phyloP scores from a whole-genome alignment of 2,113 vertebrate genomes.

The Oceanodroma tethys region DNA sequence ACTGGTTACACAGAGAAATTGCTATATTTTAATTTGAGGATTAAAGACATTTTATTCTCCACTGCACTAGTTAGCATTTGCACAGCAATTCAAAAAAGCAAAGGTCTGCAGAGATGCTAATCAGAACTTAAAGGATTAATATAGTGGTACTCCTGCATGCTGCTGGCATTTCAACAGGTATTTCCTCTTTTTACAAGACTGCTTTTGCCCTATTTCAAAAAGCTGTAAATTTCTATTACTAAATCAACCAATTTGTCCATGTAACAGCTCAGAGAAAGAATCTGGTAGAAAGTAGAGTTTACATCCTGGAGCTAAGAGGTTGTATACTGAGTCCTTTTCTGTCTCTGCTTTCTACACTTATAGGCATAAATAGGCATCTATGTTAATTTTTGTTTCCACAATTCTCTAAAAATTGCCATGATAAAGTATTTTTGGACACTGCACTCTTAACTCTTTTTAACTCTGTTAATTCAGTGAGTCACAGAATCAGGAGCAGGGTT shows the following conservation, averaged over 20 bases:
- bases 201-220: neutral
- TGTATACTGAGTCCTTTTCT: neutral
- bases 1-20: neutral
- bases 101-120: neutral
- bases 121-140: neutral
- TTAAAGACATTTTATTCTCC: neutral
- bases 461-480: neutral
- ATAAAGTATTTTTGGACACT: constrained; percentile 23
- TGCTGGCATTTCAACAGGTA: neutral
- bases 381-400: neutral
- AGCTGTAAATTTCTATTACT: neutral
- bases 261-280: neutral
- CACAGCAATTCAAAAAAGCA: neutral
- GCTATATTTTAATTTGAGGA: neutral
- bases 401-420: neutral
- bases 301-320: neutral
- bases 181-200: neutral
- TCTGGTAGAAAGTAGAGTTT: neutral
- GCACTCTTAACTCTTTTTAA: neutral
- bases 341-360: neutral
- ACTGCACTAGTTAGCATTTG: neutral
- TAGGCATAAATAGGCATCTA: neutral
- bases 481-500: neutral
- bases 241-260: neutral
- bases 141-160: neutral